A percentile compares a stretch with the other conserved stretches of the same genome.
phyloP scores from a whole-genome alignment of 2,888 invertebrate species.

The Epirrita christyi region DNA sequence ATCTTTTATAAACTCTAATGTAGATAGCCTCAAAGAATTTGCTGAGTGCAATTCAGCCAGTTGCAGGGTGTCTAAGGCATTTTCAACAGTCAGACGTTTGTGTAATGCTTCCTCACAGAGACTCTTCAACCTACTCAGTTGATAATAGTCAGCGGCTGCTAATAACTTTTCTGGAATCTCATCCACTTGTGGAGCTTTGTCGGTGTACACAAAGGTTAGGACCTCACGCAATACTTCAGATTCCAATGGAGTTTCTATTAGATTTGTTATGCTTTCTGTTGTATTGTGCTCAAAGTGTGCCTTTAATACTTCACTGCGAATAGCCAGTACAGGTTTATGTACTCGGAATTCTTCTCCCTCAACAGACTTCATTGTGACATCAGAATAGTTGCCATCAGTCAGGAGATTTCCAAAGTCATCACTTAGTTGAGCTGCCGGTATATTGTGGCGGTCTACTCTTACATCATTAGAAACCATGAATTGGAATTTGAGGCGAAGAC shows the following conservation, averaged over 20 bases:
- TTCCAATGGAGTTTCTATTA: conserved; percentile 71
- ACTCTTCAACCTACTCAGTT: conserved; percentile 69
- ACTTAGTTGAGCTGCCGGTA: conserved; percentile 68
- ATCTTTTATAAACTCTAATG: conserved; percentile 76
- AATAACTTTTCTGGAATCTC: conserved; percentile 74
- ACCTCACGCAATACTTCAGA: conserved; percentile 71
- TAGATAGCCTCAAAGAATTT: conserved; percentile 61
- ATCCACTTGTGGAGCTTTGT: conserved; percentile 73
- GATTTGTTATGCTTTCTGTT: conserved; percentile 68
- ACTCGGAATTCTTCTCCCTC: conserved; percentile 71
- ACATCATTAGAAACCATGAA: conserved; percentile 75
- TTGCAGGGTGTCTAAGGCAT: conserved; percentile 74
- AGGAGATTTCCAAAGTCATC: conserved; percentile 73
- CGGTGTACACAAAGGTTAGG: conserved; percentile 73
- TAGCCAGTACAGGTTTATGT: conserved; percentile 74
- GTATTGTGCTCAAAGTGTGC: conserved; percentile 79
- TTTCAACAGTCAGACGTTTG: conserved; percentile 73
- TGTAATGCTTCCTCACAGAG: conserved; percentile 75
- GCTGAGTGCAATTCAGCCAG: conserved; percentile 76
- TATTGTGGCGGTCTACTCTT: conserved; percentile 60
- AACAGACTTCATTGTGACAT: conserved; percentile 71
- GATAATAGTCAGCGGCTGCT: conserved; percentile 77
- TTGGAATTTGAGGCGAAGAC: conserved; percentile 70
- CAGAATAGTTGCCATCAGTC: conserved; percentile 69
- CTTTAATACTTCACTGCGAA: conserved; percentile 72